Conservation (phyloP, 2,797 vertebrate species). For the Mormyrops attenuatus region DNA sequence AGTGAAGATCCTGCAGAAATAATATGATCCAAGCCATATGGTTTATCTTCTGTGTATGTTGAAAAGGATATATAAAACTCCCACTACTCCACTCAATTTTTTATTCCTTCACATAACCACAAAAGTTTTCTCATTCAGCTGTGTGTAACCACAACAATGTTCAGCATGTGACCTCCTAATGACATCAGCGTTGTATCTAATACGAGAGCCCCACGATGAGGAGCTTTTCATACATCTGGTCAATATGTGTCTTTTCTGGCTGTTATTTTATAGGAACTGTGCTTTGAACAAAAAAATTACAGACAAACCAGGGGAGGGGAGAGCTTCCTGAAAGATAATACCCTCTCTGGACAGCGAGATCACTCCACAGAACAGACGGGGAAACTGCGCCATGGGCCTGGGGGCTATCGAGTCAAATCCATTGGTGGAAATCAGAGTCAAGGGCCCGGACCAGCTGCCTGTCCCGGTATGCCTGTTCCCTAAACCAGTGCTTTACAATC, state of each 20-base stretch:
- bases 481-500: not conserved
- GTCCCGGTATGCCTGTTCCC: not conserved
- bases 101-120: not conserved
- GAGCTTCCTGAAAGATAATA: constrained; percentile 5
- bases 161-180: not conserved
- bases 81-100: not conserved
- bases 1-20: not conserved
- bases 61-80: not conserved
- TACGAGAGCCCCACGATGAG: not conserved
- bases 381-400: not conserved
- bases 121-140: not conserved
- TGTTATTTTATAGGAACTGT: not conserved
- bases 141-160: not conserved
- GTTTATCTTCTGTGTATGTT: not conserved
- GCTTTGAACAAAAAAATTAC: not conserved
- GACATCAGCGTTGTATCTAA: not conserved
- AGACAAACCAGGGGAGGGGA: not conserved
- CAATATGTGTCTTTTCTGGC: not conserved
- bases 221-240: not conserved
- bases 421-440: not conserved
- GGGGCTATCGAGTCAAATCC: not conserved
- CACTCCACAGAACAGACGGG: not conserved
- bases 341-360: not conserved
- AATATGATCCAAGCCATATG: not conserved
- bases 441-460: not conserved